These are phyloP conservation scores for Harpalus rufipes DNA, from an alignment of 2,888 invertebrate species.

Conservation along the genomic window DNA sequence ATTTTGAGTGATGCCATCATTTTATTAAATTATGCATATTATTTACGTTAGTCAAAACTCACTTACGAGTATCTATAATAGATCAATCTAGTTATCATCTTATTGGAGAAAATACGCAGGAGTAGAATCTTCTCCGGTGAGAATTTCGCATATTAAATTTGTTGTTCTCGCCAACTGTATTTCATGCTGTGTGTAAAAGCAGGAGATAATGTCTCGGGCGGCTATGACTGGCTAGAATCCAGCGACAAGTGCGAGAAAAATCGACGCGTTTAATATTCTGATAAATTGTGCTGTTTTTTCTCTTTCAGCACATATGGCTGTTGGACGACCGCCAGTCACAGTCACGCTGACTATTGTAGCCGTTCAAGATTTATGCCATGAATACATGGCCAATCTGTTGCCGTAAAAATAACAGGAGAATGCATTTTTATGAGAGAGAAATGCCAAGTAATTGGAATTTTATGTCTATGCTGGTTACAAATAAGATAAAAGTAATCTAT, in stretches of 20 bases:
- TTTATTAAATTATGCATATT: too few relatives aligned
- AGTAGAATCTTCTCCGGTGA: neutral
- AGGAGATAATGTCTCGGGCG: constrained; percentile 41
- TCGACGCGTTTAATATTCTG: constrained; percentile 63
- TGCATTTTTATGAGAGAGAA: constrained; percentile 43
- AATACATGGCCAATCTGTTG: constrained; percentile 56
- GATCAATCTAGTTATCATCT: neutral
- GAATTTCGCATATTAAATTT: constrained; percentile 25
- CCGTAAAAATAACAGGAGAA: constrained; percentile 54
- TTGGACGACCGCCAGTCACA: constrained; percentile 60
- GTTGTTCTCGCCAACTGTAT: neutral
- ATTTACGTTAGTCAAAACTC: too few relatives aligned
- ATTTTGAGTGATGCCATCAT: too few relatives aligned
- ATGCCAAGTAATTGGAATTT: constrained; percentile 44
- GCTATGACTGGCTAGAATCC: constrained; percentile 47
- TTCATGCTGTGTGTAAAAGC: constrained; percentile 46
- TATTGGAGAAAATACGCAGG: neutral
- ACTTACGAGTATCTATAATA: too few relatives aligned
- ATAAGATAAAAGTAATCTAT: constrained; percentile 37
- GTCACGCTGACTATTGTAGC: constrained; percentile 52
- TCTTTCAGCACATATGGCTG: constrained; percentile 60
- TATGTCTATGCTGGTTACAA: constrained; percentile 39
- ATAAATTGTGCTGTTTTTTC: constrained; percentile 60
- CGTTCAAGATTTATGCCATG: constrained; percentile 57
- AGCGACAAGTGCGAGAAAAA: constrained; percentile 63